These are phyloP conservation scores for Pelecanoides urinatrix DNA, from an alignment of 2,113 vertebrate species.

Conservation along the genomic window DNA sequence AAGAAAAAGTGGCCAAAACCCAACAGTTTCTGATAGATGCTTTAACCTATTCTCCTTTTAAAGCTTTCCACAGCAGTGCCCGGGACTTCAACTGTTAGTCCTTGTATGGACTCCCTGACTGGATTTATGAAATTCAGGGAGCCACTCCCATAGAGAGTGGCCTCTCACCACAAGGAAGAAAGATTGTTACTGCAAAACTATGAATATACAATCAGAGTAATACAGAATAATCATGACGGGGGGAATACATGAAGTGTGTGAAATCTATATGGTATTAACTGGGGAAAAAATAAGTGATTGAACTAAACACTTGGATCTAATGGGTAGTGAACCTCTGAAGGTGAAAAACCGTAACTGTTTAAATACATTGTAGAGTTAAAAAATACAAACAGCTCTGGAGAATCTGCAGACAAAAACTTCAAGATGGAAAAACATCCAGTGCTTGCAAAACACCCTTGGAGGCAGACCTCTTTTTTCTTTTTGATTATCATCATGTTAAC, in stretches of 20 bases:
- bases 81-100: neutral
- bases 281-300: neutral
- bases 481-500: neutral
- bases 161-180: neutral
- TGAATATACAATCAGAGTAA: neutral
- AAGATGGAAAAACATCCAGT: neutral
- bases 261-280: neutral
- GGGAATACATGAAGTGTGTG: neutral
- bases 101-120: neutral
- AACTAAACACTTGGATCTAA: neutral
- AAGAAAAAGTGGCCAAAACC: neutral
- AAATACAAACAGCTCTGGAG: neutral
- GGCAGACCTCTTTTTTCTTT: neutral
- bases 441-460: neutral
- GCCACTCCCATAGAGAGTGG: rapidly evolving
- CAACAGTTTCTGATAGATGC: neutral
- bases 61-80: neutral
- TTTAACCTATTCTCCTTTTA: neutral
- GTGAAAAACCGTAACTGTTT: neutral
- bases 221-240: neutral
- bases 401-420: neutral
- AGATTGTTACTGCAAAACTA: neutral
- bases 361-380: neutral
- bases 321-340: neutral
- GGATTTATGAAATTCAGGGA: neutral